Percentiles rank a stretch among this genome's conserved stretches.
phyloP scores from a whole-genome alignment of 1,140 invertebrate genomes.

The Meloidogyne hapla region DNA sequence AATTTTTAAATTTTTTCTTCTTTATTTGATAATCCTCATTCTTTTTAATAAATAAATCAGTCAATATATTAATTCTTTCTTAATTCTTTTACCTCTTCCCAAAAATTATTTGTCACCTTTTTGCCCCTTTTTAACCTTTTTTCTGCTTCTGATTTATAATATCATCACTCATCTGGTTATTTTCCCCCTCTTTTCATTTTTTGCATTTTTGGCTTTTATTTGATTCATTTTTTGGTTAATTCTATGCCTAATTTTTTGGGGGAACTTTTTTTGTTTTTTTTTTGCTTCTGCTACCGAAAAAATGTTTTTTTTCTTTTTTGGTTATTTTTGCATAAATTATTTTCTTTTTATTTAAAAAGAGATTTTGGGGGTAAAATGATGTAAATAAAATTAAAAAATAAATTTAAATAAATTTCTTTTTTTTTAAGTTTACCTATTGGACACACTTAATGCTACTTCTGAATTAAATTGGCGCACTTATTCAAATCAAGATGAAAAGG shows the following conservation, averaged over 20 bases:
- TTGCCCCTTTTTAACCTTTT: neutral
- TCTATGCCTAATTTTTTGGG: neutral
- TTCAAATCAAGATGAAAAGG: slow-evolving; percentile 48
- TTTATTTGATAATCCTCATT: no score
- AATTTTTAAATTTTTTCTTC: neutral
- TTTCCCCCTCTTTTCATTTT: neutral
- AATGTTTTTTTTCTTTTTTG: neutral
- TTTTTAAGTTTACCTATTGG: slow-evolving; percentile 45
- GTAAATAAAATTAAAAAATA: slow-evolving; percentile 1
- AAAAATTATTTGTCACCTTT: no score
- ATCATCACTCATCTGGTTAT: neutral
- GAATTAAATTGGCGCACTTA: slow-evolving; percentile 46
- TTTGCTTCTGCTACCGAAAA: neutral
- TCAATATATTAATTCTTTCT: no score
- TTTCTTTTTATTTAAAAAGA: neutral
- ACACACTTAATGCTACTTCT: slow-evolving; percentile 47
- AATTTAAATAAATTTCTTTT: slow-evolving; percentile 12
- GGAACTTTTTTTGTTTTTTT: neutral
- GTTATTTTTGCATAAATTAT: slow-evolving; percentile 28
- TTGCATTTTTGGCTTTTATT: neutral
- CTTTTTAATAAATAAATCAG: no score
- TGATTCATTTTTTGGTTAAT: neutral
- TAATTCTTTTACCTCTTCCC: no score
- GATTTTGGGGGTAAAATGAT: neutral
- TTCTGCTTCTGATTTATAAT: neutral